A percentile compares a stretch with the other conserved stretches of the same genome.
These are phyloP conservation scores for Calephelis virginiensis DNA, from an alignment of 1,140 invertebrate species.

Conservation along the genomic window DNA sequence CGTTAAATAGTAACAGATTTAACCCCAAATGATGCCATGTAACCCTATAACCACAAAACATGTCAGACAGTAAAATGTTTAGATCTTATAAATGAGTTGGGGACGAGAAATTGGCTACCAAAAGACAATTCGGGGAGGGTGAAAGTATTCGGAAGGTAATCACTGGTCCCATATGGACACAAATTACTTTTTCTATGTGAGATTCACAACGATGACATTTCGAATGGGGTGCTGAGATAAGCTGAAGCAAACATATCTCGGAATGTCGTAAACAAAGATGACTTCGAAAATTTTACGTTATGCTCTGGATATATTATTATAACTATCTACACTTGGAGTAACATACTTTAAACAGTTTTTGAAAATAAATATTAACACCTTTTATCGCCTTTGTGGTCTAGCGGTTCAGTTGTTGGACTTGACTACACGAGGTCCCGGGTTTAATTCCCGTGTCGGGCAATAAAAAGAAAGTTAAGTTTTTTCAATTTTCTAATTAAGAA, in stretches of 20 bases:
- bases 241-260: constrained; percentile 19
- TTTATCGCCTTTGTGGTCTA: too few species aligned
- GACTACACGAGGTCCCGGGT: too few species aligned
- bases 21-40: constrained; percentile 34
- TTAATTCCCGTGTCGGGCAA: too few species aligned
- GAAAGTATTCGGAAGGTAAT: constrained; percentile 67
- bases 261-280: constrained; percentile 27
- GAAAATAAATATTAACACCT: too few species aligned
- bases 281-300: constrained; percentile 10
- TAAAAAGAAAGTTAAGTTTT: too few species aligned
- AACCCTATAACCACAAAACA: constrained; percentile 28
- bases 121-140: constrained; percentile 56
- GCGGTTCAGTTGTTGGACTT: too few species aligned
- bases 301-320: too few species aligned
- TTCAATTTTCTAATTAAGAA: too few species aligned
- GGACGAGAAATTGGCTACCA: constrained; percentile 54
- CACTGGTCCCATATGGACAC: constrained; percentile 73
- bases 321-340: too few species aligned
- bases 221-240: constrained; percentile 52
- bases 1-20: constrained; percentile 28
- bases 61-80: constrained; percentile 40
- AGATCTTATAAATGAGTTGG: constrained; percentile 59
- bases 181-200: constrained; percentile 71
- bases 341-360: too few species aligned
- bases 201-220: constrained; percentile 64